phyloP scores from a whole-genome alignment of 2,888 invertebrate genomes.

The Punctoribates punctum region DNA sequence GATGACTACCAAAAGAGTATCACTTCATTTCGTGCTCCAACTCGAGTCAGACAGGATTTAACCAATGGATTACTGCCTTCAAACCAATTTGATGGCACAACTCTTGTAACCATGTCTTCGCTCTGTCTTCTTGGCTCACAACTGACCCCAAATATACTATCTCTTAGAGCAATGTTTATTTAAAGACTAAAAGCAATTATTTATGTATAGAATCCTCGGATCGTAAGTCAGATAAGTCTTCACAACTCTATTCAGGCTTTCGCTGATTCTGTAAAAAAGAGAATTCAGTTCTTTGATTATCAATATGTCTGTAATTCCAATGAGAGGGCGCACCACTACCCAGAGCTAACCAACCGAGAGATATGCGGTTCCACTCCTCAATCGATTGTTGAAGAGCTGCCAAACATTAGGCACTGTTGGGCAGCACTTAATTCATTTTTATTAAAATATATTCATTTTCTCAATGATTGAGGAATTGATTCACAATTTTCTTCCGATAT shows the following conservation, averaged over 20 bases:
- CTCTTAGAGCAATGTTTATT: constrained; percentile 26
- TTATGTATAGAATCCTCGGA: background rate
- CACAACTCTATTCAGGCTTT: background rate
- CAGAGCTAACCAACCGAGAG: background rate
- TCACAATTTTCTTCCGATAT: too few species aligned
- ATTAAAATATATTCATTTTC: too few species aligned
- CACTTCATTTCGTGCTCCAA: constrained; percentile 3
- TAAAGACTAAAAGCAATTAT: constrained; percentile 18
- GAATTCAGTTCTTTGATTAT: background rate
- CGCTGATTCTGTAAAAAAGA: background rate
- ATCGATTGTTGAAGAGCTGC: too few species aligned
- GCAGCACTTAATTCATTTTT: too few species aligned
- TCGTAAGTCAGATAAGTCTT: background rate
- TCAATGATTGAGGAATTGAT: too few species aligned
- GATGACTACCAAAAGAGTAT: background rate
- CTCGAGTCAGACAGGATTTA: background rate
- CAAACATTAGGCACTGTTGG: too few species aligned
- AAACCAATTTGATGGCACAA: constrained; percentile 24
- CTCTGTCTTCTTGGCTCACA: background rate
- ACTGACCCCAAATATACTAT: constrained; percentile 21
- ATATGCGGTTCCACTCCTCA: background rate
- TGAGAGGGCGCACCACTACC: constrained; percentile 26
- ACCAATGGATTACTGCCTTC: constrained; percentile 10
- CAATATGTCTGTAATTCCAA: background rate
- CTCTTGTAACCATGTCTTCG: constrained; percentile 15